A percentile compares a stretch with the other conserved stretches of the same genome.
Evolutionary conservation across 1,140 invertebrate genomes (phyloP).

Genomic region (Lepidotrigona ventralis): DNA sequence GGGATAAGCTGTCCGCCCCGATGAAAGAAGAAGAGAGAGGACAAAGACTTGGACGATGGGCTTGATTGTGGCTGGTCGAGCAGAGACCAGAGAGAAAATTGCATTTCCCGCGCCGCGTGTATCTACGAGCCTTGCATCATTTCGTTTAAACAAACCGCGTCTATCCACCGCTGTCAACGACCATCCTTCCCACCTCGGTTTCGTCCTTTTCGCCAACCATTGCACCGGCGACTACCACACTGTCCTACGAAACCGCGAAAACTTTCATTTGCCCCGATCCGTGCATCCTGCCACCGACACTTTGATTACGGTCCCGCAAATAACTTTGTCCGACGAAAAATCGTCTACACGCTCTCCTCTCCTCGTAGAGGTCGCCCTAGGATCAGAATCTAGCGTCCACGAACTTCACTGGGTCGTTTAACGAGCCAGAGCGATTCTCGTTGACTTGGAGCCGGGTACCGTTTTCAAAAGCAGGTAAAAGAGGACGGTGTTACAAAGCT

Average conservation of each 20-base stretch:
- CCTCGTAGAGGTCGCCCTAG: not conserved
- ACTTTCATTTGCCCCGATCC: constrained; percentile 31
- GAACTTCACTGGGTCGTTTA: not conserved
- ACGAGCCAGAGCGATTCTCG: not conserved
- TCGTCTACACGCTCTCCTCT: not conserved
- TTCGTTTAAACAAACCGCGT: constrained; percentile 74
- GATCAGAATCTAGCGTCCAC: not conserved
- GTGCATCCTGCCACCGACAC: constrained; percentile 30
- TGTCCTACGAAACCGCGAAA: constrained; percentile 23
- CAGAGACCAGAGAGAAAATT: constrained; percentile 67
- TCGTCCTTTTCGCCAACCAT: constrained; percentile 31
- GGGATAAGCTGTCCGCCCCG: not conserved
- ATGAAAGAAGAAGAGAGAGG: constrained; percentile 32
- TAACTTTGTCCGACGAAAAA: constrained; percentile 19
- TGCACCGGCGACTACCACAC: not conserved
- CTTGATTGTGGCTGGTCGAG: constrained; percentile 60
- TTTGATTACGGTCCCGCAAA: constrained; percentile 52
- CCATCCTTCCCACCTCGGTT: constrained; percentile 35
- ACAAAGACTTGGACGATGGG: constrained; percentile 31
- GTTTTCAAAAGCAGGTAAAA: not conserved
- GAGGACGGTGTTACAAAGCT: not conserved
- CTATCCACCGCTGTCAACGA: constrained; percentile 36
- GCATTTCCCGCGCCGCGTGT: constrained; percentile 58
- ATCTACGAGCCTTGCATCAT: constrained; percentile 62
- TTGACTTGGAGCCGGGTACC: not conserved